A percentile compares a stretch with the other conserved stretches of the same genome.
Evolutionary conservation across 2,113 vertebrate genomes (phyloP).

Genomic region (Poecile atricapillus): DNA sequence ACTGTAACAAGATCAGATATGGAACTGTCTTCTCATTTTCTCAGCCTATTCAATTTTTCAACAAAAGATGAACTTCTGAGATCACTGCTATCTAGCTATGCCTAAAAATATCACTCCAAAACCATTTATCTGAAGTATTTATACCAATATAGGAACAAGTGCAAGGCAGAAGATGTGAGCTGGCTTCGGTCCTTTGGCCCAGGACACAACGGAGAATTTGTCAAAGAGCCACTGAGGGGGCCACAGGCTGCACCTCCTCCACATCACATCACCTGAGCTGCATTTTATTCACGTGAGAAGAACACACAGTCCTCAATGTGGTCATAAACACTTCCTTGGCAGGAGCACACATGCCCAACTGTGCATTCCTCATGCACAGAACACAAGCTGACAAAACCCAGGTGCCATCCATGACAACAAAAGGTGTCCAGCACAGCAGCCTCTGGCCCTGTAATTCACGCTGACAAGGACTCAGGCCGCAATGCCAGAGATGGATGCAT

Average conservation of each 20-base stretch:
- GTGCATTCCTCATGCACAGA: background rate
- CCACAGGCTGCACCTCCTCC: background rate
- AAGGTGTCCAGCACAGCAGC: background rate
- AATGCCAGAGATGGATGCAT: accelerated
- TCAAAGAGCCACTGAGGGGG: background rate
- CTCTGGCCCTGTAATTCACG: background rate
- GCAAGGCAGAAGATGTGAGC: background rate
- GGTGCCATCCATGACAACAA: background rate
- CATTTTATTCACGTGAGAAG: background rate
- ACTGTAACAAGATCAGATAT: background rate
- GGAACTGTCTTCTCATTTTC: background rate
- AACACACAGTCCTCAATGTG: accelerated
- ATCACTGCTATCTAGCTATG: background rate
- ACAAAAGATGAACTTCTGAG: background rate
- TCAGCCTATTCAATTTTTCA: background rate
- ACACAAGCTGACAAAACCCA: background rate
- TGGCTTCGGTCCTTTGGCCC: background rate
- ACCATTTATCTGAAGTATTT: background rate
- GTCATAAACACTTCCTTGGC: background rate
- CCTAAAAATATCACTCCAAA: background rate
- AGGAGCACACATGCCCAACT: background rate
- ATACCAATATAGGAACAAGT: background rate
- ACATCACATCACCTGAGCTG: background rate
- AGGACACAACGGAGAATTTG: background rate
- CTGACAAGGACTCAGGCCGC: background rate